These are phyloP conservation scores for Tauraco erythrolophus DNA, from an alignment of 2,113 vertebrate species.

Conservation along the genomic window DNA sequence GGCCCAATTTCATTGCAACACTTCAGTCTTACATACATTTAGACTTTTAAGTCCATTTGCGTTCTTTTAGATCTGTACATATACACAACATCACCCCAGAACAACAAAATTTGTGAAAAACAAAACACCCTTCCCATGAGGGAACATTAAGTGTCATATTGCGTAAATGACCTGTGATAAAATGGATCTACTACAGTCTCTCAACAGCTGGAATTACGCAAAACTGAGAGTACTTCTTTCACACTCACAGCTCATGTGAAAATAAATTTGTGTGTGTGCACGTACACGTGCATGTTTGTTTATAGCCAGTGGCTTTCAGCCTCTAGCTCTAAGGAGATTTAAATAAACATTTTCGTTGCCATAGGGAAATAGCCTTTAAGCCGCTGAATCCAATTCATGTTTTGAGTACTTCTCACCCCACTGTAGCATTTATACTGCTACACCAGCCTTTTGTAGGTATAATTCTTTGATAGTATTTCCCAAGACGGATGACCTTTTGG, in stretches of 20 bases:
- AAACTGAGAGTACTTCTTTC: background rate
- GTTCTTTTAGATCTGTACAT: background rate
- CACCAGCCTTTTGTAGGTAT: background rate
- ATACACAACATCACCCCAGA: background rate
- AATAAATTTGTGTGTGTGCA: background rate
- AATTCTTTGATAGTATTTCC: slow-evolving; percentile 5
- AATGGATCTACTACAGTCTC: background rate
- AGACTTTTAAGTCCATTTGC: background rate
- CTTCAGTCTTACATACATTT: background rate
- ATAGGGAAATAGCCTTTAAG: background rate
- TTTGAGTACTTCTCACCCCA: background rate
- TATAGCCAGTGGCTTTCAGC: background rate
- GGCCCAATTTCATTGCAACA: background rate
- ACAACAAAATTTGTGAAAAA: background rate
- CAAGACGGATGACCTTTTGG: background rate
- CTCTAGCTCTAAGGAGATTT: background rate
- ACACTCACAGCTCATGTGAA: background rate
- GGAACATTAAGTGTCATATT: background rate
- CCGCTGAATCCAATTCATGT: background rate
- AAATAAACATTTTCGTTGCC: slow-evolving; percentile 18
- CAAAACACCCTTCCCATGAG: background rate
- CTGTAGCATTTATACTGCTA: background rate
- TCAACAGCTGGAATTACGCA: background rate
- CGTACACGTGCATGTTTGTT: background rate
- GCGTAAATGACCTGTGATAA: background rate